Evolutionary conservation across 2,888 invertebrate genomes (phyloP).

Genomic region (Blastobasis lacticolella): DNA sequence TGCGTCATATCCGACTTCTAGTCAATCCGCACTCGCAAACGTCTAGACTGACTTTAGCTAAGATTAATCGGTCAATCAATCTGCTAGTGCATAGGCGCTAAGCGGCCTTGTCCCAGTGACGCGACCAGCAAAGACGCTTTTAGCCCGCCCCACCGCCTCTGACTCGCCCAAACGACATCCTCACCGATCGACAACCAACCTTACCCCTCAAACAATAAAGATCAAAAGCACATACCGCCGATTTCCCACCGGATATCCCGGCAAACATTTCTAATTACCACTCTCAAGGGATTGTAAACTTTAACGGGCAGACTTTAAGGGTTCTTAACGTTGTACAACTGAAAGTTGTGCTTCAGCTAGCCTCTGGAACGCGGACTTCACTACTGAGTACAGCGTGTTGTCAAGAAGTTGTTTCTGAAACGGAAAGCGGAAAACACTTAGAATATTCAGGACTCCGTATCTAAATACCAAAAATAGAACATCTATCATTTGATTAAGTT

Average conservation of each 20-base stretch:
- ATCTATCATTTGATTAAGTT: too few species aligned
- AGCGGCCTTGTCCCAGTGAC: conserved; percentile 68
- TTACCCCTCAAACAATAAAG: conserved; percentile 20
- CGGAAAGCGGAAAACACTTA: too few species aligned
- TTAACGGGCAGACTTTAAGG: conserved; percentile 28
- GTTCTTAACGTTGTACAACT: conserved; percentile 14
- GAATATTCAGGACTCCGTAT: too few species aligned
- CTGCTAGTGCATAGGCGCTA: conserved; percentile 57
- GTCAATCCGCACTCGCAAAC: not conserved
- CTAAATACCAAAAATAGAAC: too few species aligned
- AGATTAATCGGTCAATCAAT: conserved; percentile 69
- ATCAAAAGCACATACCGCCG: too few species aligned
- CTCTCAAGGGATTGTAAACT: conserved; percentile 30
- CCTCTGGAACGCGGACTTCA: conserved; percentile 46
- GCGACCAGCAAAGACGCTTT: conserved; percentile 58
- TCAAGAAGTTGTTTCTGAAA: too few species aligned
- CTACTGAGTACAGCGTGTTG: conserved; percentile 1
- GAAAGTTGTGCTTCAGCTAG: conserved; percentile 7
- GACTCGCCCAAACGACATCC: conserved; percentile 1
- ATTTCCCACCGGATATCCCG: conserved; percentile 14
- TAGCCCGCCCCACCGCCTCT: conserved; percentile 55
- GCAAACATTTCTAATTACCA: conserved; percentile 30
- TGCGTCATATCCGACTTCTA: not conserved
- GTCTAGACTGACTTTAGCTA: conserved; percentile 19
- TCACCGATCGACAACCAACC: conserved; percentile 20